phyloP scores from a whole-genome alignment of 2,888 invertebrate genomes.

The Cryptocheilus praepositus region DNA sequence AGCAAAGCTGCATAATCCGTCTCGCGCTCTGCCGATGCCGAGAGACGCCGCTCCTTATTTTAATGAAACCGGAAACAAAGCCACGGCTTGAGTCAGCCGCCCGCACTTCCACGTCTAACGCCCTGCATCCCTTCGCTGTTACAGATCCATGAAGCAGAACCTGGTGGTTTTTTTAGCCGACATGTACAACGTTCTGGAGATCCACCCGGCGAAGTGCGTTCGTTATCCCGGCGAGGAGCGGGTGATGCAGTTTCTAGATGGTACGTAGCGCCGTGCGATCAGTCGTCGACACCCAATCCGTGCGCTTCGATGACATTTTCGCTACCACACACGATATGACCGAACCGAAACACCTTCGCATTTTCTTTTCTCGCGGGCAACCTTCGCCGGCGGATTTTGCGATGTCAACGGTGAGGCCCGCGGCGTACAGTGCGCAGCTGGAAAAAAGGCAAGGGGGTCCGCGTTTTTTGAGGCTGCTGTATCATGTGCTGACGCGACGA shows the following conservation, averaged over 20 bases:
- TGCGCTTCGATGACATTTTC: no score
- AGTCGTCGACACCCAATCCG: neutral
- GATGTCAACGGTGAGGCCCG: slow-evolving; percentile 64
- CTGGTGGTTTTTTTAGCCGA: slow-evolving; percentile 94
- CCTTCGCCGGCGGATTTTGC: slow-evolving; percentile 58
- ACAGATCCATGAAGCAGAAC: slow-evolving; percentile 93
- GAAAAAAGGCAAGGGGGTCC: no score
- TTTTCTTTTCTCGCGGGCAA: neutral
- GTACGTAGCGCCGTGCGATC: slow-evolving; percentile 62
- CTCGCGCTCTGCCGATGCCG: no score
- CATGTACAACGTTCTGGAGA: slow-evolving; percentile 94
- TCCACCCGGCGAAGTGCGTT: slow-evolving; percentile 92
- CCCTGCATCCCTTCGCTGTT: slow-evolving; percentile 60
- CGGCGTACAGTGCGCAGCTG: no score
- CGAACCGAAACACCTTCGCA: neutral
- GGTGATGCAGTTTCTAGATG: slow-evolving; percentile 74
- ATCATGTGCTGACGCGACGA: no score
- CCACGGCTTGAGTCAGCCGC: no score
- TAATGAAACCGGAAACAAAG: no score
- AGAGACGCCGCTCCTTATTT: no score
- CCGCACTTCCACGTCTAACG: slow-evolving; percentile 8
- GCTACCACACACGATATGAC: neutral
- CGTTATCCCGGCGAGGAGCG: slow-evolving; percentile 86
- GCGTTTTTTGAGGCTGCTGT: no score
- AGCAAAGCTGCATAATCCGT: no score